Evolutionary conservation across 2,888 invertebrate species (phyloP), one percentile per base, ranked within the genome.

Genomic region (Drosophila tanythrix): DNA sequence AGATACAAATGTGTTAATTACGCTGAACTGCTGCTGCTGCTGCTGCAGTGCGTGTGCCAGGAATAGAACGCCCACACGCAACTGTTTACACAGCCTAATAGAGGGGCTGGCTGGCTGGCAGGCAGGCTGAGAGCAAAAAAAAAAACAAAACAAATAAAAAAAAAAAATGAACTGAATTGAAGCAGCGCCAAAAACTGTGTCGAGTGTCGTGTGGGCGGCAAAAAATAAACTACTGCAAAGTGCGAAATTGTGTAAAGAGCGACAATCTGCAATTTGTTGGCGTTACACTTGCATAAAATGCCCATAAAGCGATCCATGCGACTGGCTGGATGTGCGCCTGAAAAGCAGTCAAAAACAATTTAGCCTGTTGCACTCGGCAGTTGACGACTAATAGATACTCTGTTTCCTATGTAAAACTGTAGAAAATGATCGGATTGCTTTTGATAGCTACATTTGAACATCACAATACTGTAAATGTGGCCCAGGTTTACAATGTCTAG

Each of bases 31-130:
- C 52, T 63, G 36, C 21, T 46, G 21, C 25, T 38, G 58, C 21
- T 46, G 46, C 25, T 38, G 58, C 81, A 38, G 63, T 89, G 90
- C 88, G 84, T 89, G 84, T 57, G 73, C 88, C 90, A 85, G 89
- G 90, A 90, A 85, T 90, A 85, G 90, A 90, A 81, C 89, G 82
- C 90, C 85, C 85, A 90, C 85, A 83, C 85, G 88, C 85, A 83
- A 72, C 59, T 66, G 87, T 83, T 86, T 76, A 76, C 64, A 40
- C 65, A 35, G 62, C 46, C 65, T 40, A 55, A 18, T 31, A 27
- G 62, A 33, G 36, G 21, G 43, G 43, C 29, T 11, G 33, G 33
- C 21, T 21, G 27, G 50, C 10, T 3, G 52, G 29, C 29, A 29
- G 57, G 48, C 58, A 29, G 57, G 48, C 58, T 31, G 36, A 63